Conservation (phyloP, 2,888 invertebrate species). For the Apoderus coryli region DNA sequence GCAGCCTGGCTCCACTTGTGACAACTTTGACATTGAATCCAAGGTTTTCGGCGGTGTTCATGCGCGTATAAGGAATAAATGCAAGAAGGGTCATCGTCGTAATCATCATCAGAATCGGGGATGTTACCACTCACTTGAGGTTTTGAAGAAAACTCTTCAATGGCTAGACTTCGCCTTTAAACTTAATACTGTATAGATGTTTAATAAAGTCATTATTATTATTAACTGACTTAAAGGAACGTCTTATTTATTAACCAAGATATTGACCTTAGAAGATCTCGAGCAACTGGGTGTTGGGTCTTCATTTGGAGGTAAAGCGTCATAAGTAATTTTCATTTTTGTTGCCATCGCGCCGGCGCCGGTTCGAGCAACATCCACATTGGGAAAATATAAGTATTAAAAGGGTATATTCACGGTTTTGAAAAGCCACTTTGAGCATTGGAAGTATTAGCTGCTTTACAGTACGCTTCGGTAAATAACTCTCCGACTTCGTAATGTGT, state of each 20-base stretch:
- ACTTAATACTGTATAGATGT: too few species aligned
- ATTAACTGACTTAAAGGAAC: slow-evolving; percentile 2
- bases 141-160: slow-evolving; percentile 2
- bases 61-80: slow-evolving; percentile 1
- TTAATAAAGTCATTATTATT: too few species aligned
- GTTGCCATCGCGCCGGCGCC: too few species aligned
- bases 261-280: slow-evolving; percentile 3
- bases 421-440: slow-evolving; percentile 3
- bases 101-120: slow-evolving; percentile 1
- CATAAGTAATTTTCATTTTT: not conserved
- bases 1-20: not conserved
- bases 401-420: not conserved
- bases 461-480: too few species aligned
- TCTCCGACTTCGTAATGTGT: slow-evolving; percentile 1
- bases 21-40: slow-evolving; percentile 3
- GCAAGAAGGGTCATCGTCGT: slow-evolving; percentile 2
- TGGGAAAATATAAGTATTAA: too few species aligned
- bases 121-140: slow-evolving; percentile 2
- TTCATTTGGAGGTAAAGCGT: slow-evolving; percentile 2
- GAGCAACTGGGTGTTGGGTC: slow-evolving; percentile 3
- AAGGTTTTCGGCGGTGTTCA: not conserved
- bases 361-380: slow-evolving; percentile 3
- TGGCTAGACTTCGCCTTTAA: too few species aligned
- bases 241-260: slow-evolving; percentile 2
- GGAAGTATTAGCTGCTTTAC: too few species aligned